Evolutionary conservation across 2,888 invertebrate species (phyloP), one percentile per base, ranked within the genome.

Genomic region (Drosophila lacicola): DNA sequence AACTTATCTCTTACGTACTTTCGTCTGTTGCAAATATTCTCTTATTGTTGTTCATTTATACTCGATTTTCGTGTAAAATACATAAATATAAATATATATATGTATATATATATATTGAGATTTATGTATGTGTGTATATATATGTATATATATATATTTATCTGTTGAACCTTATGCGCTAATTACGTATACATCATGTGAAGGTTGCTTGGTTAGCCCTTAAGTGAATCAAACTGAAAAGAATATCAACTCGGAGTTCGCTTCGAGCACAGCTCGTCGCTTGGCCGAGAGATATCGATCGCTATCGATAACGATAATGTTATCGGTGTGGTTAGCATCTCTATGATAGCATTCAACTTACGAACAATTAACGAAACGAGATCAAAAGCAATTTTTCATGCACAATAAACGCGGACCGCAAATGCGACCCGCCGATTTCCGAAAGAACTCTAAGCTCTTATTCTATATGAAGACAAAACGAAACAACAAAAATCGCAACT

Each of bases 111-210:
- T 61, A 65, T 55, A 41, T 68, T 46, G 37, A 37, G 37, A 37
- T n/a, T 37, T 70, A 72, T 74, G 53, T 70, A 29, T 61, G 50
- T 61, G 50, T 76, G 47, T 74, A 58, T 62, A 62, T 60, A 53
- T 68, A 49, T 78, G 54, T 67, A n/a, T 80, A 56, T 82, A 61
- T 66, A 67, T 56, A 54, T 62, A 64, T 75, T 61, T 65, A 63
- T 69, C 61, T 74, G 57, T 84, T 82, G 74, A 85, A 79, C 60
- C 91, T 90, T 90, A 90, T 50, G 63, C 61, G 53, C 87, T 91
- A 91, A 54, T 91, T 92, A 92, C 92, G 92, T 92, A 92, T 92
- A 92, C 92, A 91, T 92, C 90, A 88, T 92, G 90, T 88, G 90
- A 90, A 90, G 91, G 90, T 87, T 80, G 70, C 53, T 61, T 58